Percentiles rank a stretch among this genome's conserved stretches.
These are phyloP conservation scores for Oreortyx pictus DNA, from an alignment of 2,797 vertebrate genomes.

Conservation along the genomic window DNA sequence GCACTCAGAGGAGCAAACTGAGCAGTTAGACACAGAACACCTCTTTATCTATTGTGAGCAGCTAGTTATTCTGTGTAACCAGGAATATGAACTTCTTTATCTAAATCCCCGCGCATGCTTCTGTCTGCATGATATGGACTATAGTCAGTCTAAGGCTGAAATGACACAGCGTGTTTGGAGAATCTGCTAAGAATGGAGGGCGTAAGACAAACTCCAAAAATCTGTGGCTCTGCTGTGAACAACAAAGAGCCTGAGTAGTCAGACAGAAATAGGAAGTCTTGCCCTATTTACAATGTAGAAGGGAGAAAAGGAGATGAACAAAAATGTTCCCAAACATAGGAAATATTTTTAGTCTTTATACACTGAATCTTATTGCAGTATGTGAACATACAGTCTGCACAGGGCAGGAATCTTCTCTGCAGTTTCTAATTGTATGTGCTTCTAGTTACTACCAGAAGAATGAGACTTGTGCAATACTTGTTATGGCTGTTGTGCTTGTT, in stretches of 20 bases:
- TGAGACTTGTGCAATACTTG: neutral
- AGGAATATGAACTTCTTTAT: neutral
- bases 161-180: neutral
- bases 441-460: neutral
- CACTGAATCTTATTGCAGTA: neutral
- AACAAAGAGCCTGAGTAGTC: neutral
- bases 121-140: neutral
- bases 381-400: neutral
- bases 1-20: neutral
- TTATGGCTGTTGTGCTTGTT: neutral
- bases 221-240: neutral
- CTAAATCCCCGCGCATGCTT: neutral
- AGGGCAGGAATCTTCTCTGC: neutral
- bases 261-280: constrained; percentile 24
- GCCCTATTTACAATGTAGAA: neutral
- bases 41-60: neutral
- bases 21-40: neutral
- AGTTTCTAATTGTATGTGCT: neutral
- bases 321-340: neutral
- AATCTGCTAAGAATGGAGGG: neutral
- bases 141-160: neutral
- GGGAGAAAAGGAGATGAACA: neutral
- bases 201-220: neutral
- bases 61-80: neutral
- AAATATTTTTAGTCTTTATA: constrained; percentile 4